Evolutionary conservation across 2,888 invertebrate genomes (phyloP).

Genomic region (Folsomia manolachei): DNA sequence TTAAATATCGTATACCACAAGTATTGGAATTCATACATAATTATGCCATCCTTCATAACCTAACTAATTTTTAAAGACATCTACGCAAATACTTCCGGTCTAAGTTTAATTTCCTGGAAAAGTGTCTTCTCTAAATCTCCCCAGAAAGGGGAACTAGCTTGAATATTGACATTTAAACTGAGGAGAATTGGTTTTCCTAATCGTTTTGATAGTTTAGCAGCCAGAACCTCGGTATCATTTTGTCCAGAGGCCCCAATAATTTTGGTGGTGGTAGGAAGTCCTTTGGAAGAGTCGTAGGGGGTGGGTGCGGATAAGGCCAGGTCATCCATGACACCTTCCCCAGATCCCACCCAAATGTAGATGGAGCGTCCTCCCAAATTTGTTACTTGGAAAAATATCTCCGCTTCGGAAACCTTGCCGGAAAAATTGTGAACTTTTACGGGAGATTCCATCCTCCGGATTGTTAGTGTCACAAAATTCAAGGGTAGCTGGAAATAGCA

Average conservation of each 20-base stretch:
- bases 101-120: neutral
- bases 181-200: slow-evolving; percentile 57
- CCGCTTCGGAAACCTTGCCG: neutral
- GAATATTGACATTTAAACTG: slow-evolving; percentile 56
- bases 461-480: no score
- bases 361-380: neutral
- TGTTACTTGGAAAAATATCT: neutral
- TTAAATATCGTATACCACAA: no score
- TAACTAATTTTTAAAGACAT: no score
- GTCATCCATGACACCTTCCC: slow-evolving; percentile 15
- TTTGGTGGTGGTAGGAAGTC: slow-evolving; percentile 53
- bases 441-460: neutral
- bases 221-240: slow-evolving; percentile 51
- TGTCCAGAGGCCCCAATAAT: slow-evolving; percentile 55
- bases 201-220: slow-evolving; percentile 54
- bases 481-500: no score
- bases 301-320: slow-evolving; percentile 31
- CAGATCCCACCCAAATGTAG: neutral
- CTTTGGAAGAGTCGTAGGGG: slow-evolving; percentile 22
- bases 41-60: no score
- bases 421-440: neutral
- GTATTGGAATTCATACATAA: no score
- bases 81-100: neutral
- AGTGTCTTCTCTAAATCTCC: neutral
- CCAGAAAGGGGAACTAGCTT: neutral